phyloP scores from a whole-genome alignment of 2,888 invertebrate species.

The Callinectes sapidus region DNA sequence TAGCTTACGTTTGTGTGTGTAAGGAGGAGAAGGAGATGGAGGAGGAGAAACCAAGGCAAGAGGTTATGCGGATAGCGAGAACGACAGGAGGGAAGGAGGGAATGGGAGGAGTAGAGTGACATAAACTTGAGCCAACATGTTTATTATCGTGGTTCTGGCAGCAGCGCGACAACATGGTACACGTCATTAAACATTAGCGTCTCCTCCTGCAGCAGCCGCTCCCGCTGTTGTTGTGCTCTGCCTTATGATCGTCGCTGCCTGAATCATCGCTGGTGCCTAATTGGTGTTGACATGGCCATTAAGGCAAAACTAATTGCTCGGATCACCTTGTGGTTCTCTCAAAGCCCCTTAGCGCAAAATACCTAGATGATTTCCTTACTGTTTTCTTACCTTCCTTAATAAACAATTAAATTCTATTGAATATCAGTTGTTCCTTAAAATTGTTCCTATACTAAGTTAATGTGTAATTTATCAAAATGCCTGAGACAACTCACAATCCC shows the following conservation, averaged over 20 bases:
- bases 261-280: neutral
- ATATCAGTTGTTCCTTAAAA: no score
- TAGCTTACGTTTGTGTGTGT: neutral
- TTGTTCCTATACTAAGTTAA: no score
- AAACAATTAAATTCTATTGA: no score
- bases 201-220: neutral
- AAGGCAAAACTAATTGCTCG: neutral
- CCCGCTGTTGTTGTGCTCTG: neutral
- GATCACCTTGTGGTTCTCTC: constrained; percentile 10
- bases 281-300: constrained; percentile 29
- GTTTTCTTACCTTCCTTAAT: no score
- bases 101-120: neutral
- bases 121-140: constrained; percentile 32
- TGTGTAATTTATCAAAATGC: no score
- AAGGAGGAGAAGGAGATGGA: neutral
- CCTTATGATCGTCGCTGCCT: neutral
- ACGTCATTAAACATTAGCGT: constrained; percentile 30
- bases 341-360: neutral
- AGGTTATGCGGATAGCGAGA: neutral
- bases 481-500: neutral
- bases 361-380: neutral
- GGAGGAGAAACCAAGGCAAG: neutral
- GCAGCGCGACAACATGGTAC: neutral
- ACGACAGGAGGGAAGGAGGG: neutral
- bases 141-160: constrained; percentile 12